Evolutionary conservation across 2,888 invertebrate species (phyloP).

Genomic region (Oxycera nigricornis): DNA sequence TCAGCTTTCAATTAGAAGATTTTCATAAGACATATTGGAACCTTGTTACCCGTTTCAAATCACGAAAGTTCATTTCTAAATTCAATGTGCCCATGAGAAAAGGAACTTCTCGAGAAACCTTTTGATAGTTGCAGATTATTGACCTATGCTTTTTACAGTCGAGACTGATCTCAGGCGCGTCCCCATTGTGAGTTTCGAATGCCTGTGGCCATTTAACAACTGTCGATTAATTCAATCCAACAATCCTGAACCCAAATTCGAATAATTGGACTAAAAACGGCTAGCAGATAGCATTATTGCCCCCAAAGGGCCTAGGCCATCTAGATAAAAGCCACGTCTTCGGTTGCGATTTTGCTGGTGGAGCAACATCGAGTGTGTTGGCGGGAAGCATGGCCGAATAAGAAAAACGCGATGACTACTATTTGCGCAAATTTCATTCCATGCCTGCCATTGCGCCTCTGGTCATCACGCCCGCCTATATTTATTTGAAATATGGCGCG

Average conservation of each 20-base stretch:
- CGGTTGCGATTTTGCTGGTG: not conserved
- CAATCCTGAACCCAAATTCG: constrained; percentile 1
- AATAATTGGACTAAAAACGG: constrained; percentile 30
- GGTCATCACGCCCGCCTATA: constrained; percentile 42
- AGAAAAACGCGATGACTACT: constrained; percentile 28
- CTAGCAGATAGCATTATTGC: constrained; percentile 28
- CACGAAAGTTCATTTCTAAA: too few species aligned
- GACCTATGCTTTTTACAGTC: not conserved
- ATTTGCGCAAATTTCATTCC: constrained; percentile 39
- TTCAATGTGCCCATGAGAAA: too few species aligned
- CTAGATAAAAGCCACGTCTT: constrained; percentile 20
- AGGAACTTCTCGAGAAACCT: not conserved
- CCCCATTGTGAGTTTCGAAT: not conserved
- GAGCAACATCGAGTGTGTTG: not conserved
- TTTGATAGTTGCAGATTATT: not conserved
- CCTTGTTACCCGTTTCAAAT: too few species aligned
- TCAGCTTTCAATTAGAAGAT: too few species aligned
- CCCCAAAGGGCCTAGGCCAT: constrained; percentile 34
- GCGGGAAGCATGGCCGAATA: too few species aligned
- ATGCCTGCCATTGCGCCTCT: constrained; percentile 35
- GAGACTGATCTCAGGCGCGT: too few species aligned
- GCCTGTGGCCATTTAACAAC: constrained; percentile 12
- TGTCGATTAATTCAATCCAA: constrained; percentile 3
- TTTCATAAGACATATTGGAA: too few species aligned
- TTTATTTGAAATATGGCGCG: constrained; percentile 18